Conservation (phyloP, 2,888 invertebrate genomes). For the Mechanitis mazaeus region DNA sequence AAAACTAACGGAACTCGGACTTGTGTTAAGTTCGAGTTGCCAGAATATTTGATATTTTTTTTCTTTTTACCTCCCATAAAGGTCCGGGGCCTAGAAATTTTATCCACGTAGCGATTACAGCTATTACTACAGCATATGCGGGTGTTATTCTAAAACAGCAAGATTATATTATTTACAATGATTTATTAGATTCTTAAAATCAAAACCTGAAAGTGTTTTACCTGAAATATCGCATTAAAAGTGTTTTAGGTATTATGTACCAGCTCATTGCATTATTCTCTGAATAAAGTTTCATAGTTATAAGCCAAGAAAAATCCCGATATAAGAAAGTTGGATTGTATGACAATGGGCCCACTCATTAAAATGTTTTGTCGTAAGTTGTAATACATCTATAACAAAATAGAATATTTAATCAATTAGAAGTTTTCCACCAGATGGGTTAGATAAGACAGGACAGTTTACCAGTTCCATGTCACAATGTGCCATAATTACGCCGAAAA, state of each 20-base stretch:
- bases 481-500: background rate
- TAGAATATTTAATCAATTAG: slow-evolving; percentile 7
- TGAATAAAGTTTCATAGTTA: slow-evolving; percentile 29
- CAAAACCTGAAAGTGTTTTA: slow-evolving; percentile 14
- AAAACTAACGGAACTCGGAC: too few species aligned
- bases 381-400: slow-evolving; percentile 26
- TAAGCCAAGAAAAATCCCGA: slow-evolving; percentile 40
- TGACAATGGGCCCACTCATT: slow-evolving; percentile 33
- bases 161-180: background rate
- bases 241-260: slow-evolving; percentile 29
- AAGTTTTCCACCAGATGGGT: background rate
- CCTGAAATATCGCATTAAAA: slow-evolving; percentile 42
- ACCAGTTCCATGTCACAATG: slow-evolving; percentile 4
- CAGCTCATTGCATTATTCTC: slow-evolving; percentile 32
- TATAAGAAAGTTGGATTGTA: slow-evolving; percentile 41
- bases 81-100: slow-evolving; percentile 52
- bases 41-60: too few species aligned
- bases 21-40: background rate
- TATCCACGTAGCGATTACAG: slow-evolving; percentile 41
- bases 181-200: background rate
- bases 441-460: slow-evolving; percentile 5
- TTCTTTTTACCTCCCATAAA: slow-evolving; percentile 41
- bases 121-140: slow-evolving; percentile 35
- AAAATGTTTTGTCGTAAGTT: slow-evolving; percentile 19
- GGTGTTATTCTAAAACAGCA: slow-evolving; percentile 38